A percentile compares a stretch with the other conserved stretches of the same genome.
phyloP scores from a whole-genome alignment of 2,113 vertebrate genomes.

The Leptodactylus fuscus region DNA sequence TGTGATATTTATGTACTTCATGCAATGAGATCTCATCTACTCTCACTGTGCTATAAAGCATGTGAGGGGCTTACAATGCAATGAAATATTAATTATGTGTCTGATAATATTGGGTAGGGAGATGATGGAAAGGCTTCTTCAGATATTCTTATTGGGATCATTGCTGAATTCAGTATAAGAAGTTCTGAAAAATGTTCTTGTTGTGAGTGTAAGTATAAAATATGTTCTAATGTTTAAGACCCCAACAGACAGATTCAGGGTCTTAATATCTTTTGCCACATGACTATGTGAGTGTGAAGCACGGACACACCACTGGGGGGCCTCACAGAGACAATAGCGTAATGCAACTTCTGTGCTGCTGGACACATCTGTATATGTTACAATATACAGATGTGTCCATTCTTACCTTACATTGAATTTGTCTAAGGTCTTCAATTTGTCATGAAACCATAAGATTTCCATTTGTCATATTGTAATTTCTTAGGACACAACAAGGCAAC shows the following conservation, averaged over 20 bases:
- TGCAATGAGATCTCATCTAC: neutral
- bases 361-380: too few relatives aligned
- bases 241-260: neutral
- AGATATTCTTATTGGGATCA: neutral
- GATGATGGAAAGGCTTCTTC: neutral
- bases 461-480: too few relatives aligned
- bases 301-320: neutral
- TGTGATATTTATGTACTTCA: constrained; percentile 47
- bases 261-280: neutral
- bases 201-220: too few relatives aligned
- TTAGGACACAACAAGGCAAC: too few relatives aligned
- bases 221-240: too few relatives aligned
- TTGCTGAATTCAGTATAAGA: neutral
- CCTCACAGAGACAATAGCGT: neutral
- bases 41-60: constrained; percentile 25
- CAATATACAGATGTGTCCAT: too few relatives aligned
- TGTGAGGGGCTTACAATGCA: neutral
- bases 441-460: too few relatives aligned
- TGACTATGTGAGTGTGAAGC: neutral
- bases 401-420: too few relatives aligned
- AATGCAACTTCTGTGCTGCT: neutral
- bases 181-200: neutral
- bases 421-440: too few relatives aligned
- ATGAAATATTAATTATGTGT: constrained; percentile 38
- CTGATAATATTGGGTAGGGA: neutral